Percentiles rank a stretch among this genome's conserved stretches.
Evolutionary conservation across 2,797 vertebrate species (phyloP).

Genomic region (Chloroceryle amazona): DNA sequence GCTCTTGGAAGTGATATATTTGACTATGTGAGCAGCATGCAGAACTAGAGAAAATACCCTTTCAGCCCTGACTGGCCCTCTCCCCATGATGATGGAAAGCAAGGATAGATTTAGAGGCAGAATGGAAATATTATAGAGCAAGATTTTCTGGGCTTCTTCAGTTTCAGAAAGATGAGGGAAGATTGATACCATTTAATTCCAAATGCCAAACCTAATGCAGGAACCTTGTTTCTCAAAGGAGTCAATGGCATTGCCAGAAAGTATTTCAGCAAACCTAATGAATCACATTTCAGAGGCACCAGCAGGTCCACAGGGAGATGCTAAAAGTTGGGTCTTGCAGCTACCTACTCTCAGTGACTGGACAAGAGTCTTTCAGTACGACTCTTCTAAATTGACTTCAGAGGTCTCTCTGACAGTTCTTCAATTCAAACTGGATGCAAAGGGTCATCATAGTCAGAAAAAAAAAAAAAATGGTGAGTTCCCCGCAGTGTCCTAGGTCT

Average conservation of each 20-base stretch:
- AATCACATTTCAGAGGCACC: background rate
- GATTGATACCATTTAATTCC: background rate
- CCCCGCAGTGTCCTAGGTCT: background rate
- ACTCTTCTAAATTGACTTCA: background rate
- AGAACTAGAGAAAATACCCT: background rate
- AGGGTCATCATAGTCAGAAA: background rate
- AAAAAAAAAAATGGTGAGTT: background rate
- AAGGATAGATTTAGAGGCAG: background rate
- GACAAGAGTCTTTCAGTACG: background rate
- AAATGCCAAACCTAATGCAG: background rate
- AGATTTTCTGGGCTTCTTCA: background rate
- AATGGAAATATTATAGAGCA: background rate
- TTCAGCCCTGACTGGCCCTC: background rate
- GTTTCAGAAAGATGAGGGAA: background rate
- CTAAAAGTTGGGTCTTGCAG: background rate
- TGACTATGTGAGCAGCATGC: conserved; percentile 4
- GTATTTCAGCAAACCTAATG: background rate
- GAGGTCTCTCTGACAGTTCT: background rate
- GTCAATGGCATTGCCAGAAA: background rate
- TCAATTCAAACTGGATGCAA: background rate
- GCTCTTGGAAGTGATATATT: conserved; percentile 16
- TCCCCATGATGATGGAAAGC: background rate
- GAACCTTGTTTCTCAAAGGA: background rate
- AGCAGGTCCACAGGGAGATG: background rate
- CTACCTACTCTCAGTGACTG: background rate